phyloP scores from a whole-genome alignment of 2,113 vertebrate species.

The Pavo muticus region DNA sequence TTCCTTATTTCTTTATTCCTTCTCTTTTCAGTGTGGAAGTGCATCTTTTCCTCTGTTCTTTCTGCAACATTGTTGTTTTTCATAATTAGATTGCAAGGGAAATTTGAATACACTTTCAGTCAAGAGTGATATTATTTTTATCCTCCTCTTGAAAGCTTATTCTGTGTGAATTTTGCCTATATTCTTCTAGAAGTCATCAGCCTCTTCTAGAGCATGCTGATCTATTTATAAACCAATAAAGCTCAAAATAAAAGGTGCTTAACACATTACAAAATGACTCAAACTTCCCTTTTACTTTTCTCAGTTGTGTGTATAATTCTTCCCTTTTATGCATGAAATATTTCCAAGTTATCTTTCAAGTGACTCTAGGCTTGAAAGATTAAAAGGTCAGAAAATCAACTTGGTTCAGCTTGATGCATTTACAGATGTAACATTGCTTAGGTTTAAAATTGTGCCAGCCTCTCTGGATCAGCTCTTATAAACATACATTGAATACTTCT shows the following conservation, averaged over 20 bases:
- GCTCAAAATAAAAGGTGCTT: conserved; percentile 8
- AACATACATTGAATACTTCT: background rate
- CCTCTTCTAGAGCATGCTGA: conserved; percentile 13
- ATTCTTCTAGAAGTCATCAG: conserved; percentile 38
- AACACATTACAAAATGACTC: background rate
- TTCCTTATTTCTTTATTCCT: background rate
- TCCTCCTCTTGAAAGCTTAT: conserved; percentile 1
- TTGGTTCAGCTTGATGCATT: rapidly evolving
- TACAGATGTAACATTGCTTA: background rate
- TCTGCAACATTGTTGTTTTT: background rate
- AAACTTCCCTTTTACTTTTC: background rate
- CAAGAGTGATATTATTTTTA: conserved; percentile 39
- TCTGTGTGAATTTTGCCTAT: conserved; percentile 26
- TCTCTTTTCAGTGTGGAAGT: background rate
- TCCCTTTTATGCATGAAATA: background rate
- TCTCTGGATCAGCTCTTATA: background rate
- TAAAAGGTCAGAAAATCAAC: background rate
- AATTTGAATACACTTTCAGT: conserved; percentile 3
- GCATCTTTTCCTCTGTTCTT: background rate
- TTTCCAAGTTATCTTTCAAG: background rate
- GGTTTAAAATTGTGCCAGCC: background rate
- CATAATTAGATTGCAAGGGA: background rate
- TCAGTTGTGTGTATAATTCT: background rate
- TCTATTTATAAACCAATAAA: conserved; percentile 40
- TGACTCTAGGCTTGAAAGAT: background rate